These are phyloP conservation scores for Etheostoma perlongum DNA, from an alignment of 2,797 vertebrate genomes.

Conservation along the genomic window DNA sequence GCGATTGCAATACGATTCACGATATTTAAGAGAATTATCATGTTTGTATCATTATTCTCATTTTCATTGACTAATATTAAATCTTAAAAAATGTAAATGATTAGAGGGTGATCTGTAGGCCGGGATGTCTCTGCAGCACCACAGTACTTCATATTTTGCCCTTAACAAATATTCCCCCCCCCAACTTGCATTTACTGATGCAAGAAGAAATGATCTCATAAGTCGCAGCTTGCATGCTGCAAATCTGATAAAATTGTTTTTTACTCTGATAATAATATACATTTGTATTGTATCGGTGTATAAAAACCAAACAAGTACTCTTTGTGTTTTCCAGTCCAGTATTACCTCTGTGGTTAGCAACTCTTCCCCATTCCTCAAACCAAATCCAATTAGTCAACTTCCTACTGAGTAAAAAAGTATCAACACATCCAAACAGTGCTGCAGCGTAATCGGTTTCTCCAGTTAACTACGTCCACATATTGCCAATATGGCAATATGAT, in stretches of 20 bases:
- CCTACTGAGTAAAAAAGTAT: background rate
- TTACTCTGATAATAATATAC: background rate
- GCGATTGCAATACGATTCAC: too few species aligned
- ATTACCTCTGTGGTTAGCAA: constrained; percentile 23
- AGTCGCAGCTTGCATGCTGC: too few species aligned
- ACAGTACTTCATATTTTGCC: too few species aligned
- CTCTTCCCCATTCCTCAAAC: constrained; percentile 32
- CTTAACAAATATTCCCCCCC: too few species aligned
- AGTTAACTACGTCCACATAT: background rate
- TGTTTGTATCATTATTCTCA: too few species aligned
- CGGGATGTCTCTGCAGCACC: too few species aligned
- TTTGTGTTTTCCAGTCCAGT: constrained; percentile 13
- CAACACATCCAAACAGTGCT: background rate
- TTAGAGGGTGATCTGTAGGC: too few species aligned
- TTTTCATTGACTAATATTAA: too few species aligned
- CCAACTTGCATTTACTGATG: background rate
- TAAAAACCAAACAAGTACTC: background rate
- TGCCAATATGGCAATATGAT: background rate
- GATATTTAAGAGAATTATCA: too few species aligned
- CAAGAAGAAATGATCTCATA: background rate
- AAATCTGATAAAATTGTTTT: constrained; percentile 6
- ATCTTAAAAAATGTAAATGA: too few species aligned
- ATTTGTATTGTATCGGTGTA: background rate
- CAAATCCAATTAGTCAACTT: background rate
- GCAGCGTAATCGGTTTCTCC: background rate